A percentile compares a stretch with the other conserved stretches of the same genome.
These are phyloP conservation scores for Pangasianodon hypophthalmus DNA, from an alignment of 2,113 vertebrate species.

Conservation along the genomic window DNA sequence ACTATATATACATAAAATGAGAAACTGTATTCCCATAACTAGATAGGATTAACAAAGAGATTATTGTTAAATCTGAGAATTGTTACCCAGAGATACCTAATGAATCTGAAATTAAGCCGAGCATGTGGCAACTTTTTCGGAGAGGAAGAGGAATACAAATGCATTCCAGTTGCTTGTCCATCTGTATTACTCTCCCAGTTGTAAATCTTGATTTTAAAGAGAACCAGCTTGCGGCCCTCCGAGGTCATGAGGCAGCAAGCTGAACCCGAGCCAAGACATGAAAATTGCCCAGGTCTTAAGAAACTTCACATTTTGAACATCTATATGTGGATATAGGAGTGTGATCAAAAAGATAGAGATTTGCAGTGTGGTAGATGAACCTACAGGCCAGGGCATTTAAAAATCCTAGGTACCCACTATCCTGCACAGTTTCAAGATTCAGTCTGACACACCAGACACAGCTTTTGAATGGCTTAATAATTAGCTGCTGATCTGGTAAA, in stretches of 20 bases:
- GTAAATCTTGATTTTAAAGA: slow-evolving; percentile 60
- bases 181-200: slow-evolving; percentile 49
- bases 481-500: background rate
- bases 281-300: background rate
- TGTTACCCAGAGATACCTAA: background rate
- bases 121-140: slow-evolving; percentile 37
- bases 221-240: slow-evolving; percentile 54
- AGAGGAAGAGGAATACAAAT: slow-evolving; percentile 46
- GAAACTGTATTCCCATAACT: background rate
- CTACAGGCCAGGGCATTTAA: background rate
- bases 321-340: background rate
- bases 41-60: slow-evolving; percentile 21
- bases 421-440: background rate
- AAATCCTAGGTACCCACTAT: background rate
- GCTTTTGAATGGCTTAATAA: background rate
- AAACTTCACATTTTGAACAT: background rate
- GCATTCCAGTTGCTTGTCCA: slow-evolving; percentile 45
- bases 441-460: background rate
- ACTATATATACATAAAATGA: background rate
- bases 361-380: background rate
- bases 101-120: slow-evolving; percentile 42
- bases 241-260: slow-evolving; percentile 7
- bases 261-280: background rate
- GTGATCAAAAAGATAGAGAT: background rate
- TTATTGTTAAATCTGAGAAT: slow-evolving; percentile 31